Evolutionary conservation across 2,113 vertebrate genomes (phyloP), one percentile per base, ranked within the genome.

Genomic region (Bagarius yarrelli): DNA sequence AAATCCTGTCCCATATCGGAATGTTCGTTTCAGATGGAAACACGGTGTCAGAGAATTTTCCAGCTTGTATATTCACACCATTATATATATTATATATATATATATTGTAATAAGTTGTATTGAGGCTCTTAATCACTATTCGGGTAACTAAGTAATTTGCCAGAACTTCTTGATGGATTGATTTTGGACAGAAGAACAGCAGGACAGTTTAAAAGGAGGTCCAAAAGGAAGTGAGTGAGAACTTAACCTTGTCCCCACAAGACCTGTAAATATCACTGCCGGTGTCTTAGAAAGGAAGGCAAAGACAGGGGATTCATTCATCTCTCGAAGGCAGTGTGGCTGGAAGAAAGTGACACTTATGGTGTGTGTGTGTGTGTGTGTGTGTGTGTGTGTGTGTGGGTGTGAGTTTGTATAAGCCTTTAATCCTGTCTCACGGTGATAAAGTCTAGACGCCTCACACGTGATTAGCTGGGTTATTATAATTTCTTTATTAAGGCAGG

Each of bases 221-320:
- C 61, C 76, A 78, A 55, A 53, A 79, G 64, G 34, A 57, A 55
- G 19, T 32, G 44, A 77, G 60, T 47, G 61, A 61, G 36, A 79
- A 27, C 40, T 23, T 44, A 64, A 32, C 74, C 15, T 36, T 19
- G 59, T 78, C 55, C 84, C 61, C 81, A 55, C 40, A 25, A 79
- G 84, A 71, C 63, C 32, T 75, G 61, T 79, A 82, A 82, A 85
- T 85, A 82, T 79, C 16, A 74, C 44, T 73, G 63, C 27, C 34
- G 36, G 59, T 63, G 56, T 59, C 61, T 50, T 72, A 69, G 75
- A 77, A 50, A 79, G 52, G 15, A 21, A 67, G 50, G 63, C 63
- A 76, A 53, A 53, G 70, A 30, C 76, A 36, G 69, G 80, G 80
- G 80, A 85, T 71, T 67, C 63, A 84, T 84, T 73, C 63, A 80